Percentiles rank a stretch among this genome's conserved stretches.
Evolutionary conservation across 2,888 invertebrate genomes (phyloP).

Genomic region (Pardosa pseudoannulata): DNA sequence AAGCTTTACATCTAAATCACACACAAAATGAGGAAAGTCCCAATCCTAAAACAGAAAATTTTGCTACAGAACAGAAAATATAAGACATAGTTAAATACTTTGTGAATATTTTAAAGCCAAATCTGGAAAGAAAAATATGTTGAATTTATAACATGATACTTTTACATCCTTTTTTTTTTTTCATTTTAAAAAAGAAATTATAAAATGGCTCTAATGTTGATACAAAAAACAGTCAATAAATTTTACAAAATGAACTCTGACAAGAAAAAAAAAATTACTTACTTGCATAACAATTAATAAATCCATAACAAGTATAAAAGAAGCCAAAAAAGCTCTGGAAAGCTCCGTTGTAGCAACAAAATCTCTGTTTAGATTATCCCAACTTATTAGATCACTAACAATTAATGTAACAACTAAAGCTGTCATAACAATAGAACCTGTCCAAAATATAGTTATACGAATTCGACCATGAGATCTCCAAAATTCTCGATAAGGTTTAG

Average conservation of each 20-base stretch:
- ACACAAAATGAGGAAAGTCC: slow-evolving; percentile 80
- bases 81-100: too few relatives aligned
- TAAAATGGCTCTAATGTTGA: too few relatives aligned
- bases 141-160: too few relatives aligned
- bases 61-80: too few relatives aligned
- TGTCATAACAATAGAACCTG: slow-evolving; percentile 78
- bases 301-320: slow-evolving; percentile 80
- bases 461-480: slow-evolving; percentile 78
- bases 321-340: slow-evolving; percentile 79
- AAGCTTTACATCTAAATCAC: slow-evolving; percentile 80
- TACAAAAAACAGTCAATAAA: too few relatives aligned
- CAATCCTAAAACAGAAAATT: slow-evolving; percentile 78
- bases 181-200: too few relatives aligned
- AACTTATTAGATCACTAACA: slow-evolving; percentile 79
- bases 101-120: too few relatives aligned
- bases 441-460: slow-evolving; percentile 80
- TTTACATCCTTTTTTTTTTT: too few relatives aligned
- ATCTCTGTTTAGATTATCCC: slow-evolving; percentile 79
- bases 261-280: slow-evolving; percentile 12
- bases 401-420: slow-evolving; percentile 79
- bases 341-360: slow-evolving; percentile 80
- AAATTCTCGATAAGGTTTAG: slow-evolving; percentile 76
- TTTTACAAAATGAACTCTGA: too few relatives aligned
- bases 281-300: slow-evolving; percentile 80
- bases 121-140: too few relatives aligned